Evolutionary conservation across 1,140 invertebrate genomes (phyloP).

Genomic region (Ceratina japonica): DNA sequence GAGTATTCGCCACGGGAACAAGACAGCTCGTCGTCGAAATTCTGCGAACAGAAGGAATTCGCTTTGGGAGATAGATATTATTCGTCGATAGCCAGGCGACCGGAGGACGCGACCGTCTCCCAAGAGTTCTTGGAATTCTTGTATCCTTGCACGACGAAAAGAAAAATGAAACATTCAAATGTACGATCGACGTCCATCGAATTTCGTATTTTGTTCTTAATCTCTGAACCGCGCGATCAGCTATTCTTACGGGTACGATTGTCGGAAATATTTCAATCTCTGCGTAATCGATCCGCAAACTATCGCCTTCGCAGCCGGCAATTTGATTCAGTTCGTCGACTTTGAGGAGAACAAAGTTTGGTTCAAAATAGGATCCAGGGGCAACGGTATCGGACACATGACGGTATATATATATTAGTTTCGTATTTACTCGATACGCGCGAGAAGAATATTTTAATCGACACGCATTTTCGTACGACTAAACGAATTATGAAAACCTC

Average conservation of each 20-base stretch:
- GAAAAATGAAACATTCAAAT: not conserved
- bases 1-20: not conserved
- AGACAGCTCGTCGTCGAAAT: slow-evolving; percentile 84
- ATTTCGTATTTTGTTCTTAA: slow-evolving; percentile 10
- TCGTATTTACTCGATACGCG: too few species aligned
- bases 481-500: not conserved
- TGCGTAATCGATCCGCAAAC: slow-evolving; percentile 86
- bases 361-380: slow-evolving; percentile 86
- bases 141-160: slow-evolving; percentile 69
- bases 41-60: slow-evolving; percentile 32
- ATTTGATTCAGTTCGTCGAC: slow-evolving; percentile 88
- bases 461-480: not conserved
- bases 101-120: slow-evolving; percentile 64
- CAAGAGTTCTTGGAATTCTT: slow-evolving; percentile 70
- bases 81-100: slow-evolving; percentile 54
- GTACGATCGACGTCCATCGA: not conserved
- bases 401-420: too few species aligned
- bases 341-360: slow-evolving; percentile 83
- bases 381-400: slow-evolving; percentile 89
- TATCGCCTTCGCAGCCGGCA: slow-evolving; percentile 89
- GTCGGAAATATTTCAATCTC: slow-evolving; percentile 88
- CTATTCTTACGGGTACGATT: slow-evolving; percentile 93
- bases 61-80: slow-evolving; percentile 44
- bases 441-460: too few species aligned
- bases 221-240: slow-evolving; percentile 73